Conservation (phyloP, 2,888 invertebrate genomes). For the Agrilus mali region DNA sequence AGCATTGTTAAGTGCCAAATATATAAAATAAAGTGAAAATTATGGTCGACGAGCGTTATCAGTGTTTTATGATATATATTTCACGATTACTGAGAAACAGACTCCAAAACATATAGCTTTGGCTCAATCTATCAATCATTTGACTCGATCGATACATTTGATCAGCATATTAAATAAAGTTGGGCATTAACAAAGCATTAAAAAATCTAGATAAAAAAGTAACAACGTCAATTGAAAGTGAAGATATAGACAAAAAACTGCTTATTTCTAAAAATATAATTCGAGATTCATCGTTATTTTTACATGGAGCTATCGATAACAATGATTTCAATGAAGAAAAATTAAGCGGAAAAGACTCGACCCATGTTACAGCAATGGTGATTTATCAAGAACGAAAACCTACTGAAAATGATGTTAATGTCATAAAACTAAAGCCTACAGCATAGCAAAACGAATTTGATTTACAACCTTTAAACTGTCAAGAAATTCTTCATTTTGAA, state of each 20-base stretch:
- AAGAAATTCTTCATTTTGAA: constrained; percentile 13
- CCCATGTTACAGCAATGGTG: constrained; percentile 5
- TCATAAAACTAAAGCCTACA: constrained; percentile 6
- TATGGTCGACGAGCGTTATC: constrained; percentile 12
- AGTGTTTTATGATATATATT: constrained; percentile 13
- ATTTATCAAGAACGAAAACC: constrained; percentile 6
- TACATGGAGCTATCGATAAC: constrained; percentile 5
- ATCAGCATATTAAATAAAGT: constrained; percentile 9
- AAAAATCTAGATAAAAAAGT: constrained; percentile 5
- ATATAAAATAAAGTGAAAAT: constrained; percentile 11
- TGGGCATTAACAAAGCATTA: constrained; percentile 9
- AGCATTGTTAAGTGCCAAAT: constrained; percentile 10
- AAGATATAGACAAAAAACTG: constrained; percentile 4
- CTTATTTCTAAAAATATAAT: constrained; percentile 3
- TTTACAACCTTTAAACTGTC: constrained; percentile 12
- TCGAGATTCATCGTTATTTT: neutral
- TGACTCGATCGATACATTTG: constrained; percentile 8
- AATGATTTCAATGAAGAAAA: constrained; percentile 4
- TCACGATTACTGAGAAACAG: constrained; percentile 11
- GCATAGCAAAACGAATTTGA: constrained; percentile 5
- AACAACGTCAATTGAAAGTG: constrained; percentile 7
- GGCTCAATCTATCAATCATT: constrained; percentile 10
- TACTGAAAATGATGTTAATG: constrained; percentile 5
- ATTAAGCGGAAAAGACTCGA: constrained; percentile 3
- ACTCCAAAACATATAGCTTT: constrained; percentile 10